A percentile compares a stretch with the other conserved stretches of the same genome.
Evolutionary conservation across 2,113 vertebrate species (phyloP).

Genomic region (Lophius piscatorius): DNA sequence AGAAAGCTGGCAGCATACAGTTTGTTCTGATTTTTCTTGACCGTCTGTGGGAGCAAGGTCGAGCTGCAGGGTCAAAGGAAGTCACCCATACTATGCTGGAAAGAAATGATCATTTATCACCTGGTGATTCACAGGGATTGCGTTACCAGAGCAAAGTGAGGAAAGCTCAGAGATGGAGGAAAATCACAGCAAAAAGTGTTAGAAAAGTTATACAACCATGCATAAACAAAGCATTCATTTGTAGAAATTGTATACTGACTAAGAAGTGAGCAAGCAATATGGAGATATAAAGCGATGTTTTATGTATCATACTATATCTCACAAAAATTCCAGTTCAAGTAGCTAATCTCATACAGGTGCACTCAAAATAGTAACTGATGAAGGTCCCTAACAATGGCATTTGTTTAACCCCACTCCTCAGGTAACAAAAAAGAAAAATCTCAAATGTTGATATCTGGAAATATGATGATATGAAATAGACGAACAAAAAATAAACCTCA

Average conservation of each 20-base stretch:
- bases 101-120: constrained; percentile 83
- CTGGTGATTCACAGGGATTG: constrained; percentile 77
- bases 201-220: neutral
- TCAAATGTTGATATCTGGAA: too few relatives aligned
- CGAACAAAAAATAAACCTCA: too few relatives aligned
- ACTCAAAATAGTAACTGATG: constrained; percentile 33
- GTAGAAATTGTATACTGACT: neutral
- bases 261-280: neutral
- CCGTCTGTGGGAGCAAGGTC: constrained; percentile 56
- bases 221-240: neutral
- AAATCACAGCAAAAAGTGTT: constrained; percentile 13
- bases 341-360: constrained; percentile 40
- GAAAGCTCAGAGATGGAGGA: constrained; percentile 30
- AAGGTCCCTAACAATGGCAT: constrained; percentile 1
- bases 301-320: constrained; percentile 9
- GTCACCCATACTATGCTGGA: constrained; percentile 76
- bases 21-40: constrained; percentile 62
- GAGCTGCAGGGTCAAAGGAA: constrained; percentile 68
- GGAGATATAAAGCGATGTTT: neutral
- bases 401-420: too few relatives aligned
- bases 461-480: too few relatives aligned
- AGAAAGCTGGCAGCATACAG: constrained; percentile 39
- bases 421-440: too few relatives aligned
- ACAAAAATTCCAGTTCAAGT: constrained; percentile 32
- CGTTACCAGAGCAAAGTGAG: constrained; percentile 61